Evolutionary conservation across 2,888 invertebrate genomes (phyloP), one percentile per base, ranked within the genome.

Genomic region (Epistrophe grossulariae): DNA sequence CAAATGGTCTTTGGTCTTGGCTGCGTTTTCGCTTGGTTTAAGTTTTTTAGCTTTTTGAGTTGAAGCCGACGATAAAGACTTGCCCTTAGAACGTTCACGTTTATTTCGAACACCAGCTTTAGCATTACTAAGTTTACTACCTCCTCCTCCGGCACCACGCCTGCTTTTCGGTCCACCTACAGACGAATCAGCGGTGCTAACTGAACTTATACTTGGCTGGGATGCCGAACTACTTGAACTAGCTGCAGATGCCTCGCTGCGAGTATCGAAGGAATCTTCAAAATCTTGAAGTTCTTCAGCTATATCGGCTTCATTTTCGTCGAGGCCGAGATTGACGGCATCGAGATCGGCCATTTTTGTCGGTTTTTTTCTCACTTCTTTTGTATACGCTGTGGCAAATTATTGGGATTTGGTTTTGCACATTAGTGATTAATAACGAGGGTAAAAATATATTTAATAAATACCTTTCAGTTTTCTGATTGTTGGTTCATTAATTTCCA

Each of bases 211-310:
- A 91, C 96, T 96, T 9, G 96, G 96, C 88, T 95, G 95, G 90
- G 95, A 95, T 1, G 96, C 95, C 78, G 94, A 94, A 5, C 92
- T 91, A 68, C 91, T 91, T 88, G 95, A 95, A 6, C 96, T 96
- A 0, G 92, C 92, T 88, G 97, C 97, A 70, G 97, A 97, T 40
- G 98, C 97, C 93, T 98, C 98, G 92, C 98, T 98, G 13, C 97
- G 94, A 4, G 97, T 97, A 92, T 97, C 97, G 91, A 97, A 97
- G 8, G 92, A 91, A 85, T 93, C 91, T 78, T 91, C 93, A 90
- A 96, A 96, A 92, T 97, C 95, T 92, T 97, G 96, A 88, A 97
- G 93, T 91, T 97, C 97, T 91, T 97, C 97, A 60, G 96, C 96
- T 92, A 96, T 96, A 92, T 97, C 96, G 77, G 94, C 95, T 92